Evolutionary conservation across 1,140 invertebrate species (phyloP), one percentile per base, ranked within the genome.

Genomic region (Antheraea pernyi): DNA sequence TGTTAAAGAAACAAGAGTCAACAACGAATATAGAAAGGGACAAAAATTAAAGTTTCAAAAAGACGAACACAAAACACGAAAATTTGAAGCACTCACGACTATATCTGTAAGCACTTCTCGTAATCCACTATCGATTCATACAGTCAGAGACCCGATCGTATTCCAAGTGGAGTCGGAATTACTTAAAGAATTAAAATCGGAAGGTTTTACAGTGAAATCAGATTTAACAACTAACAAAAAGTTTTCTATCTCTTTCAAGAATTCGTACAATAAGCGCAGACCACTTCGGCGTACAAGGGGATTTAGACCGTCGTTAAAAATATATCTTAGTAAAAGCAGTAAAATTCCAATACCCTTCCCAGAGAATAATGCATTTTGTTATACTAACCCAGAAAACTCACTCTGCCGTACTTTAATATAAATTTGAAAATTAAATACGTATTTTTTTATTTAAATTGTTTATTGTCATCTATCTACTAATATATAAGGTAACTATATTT

Each of bases 331-430:
- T 9, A 22, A 61, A 9, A 84, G 82, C 59, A 75, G 71, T 3
- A 72, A 72, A 13, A 74, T 79, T 10, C 75, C 80, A 13, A 61
- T 84, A 37, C 82, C 82, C 1, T 53, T 82, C 22, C 78, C 80
- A 4, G 80, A 80, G 68, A 82, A 84, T 53, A 72, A 84, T 46
- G 78, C 78, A 0, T 84, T 84, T 65, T 84, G 82, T 65, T 76
- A 69, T 62, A 77, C 73, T 3, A 69, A 84, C 36, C 82, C 82
- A 11, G 19, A 77, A 3, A 84, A 65, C 61, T 37, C 78, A 0
- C 59, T 82, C 18, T 84, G 82, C 76, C 70, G 75, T 4, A 80
- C 80, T 67, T 73, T 74, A 19, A 77, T 80, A 67, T 46, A 59
- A 65, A n/a, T n/a, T 53, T 11, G 2, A 42, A 42, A 42, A 42